Percentiles rank a stretch among this genome's conserved stretches.
Evolutionary conservation across 2,797 vertebrate species (phyloP).

Genomic region (Dicrostonyx torquatus): DNA sequence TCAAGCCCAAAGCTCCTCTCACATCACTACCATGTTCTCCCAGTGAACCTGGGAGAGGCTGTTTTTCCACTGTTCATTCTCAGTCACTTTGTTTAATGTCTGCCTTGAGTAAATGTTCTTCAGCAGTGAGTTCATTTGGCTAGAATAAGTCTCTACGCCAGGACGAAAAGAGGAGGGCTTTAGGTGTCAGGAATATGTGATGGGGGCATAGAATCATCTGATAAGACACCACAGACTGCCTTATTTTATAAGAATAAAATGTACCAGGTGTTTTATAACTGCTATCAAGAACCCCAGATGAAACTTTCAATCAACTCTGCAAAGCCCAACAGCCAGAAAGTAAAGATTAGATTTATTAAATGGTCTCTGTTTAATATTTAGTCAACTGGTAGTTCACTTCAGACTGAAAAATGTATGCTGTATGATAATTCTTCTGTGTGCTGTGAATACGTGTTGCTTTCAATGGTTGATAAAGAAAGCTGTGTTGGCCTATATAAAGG

Average conservation of each 20-base stretch:
- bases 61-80: background rate
- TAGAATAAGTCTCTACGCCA: background rate
- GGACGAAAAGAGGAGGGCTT: background rate
- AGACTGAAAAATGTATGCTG: background rate
- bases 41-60: background rate
- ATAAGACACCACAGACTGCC: background rate
- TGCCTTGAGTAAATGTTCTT: slow-evolving; percentile 19
- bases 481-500: too few relatives aligned
- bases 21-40: background rate
- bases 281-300: slow-evolving; percentile 3
- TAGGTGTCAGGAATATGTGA: background rate
- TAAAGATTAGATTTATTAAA: background rate
- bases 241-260: slow-evolving; percentile 35
- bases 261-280: background rate
- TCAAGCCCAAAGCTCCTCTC: background rate
- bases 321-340: background rate
- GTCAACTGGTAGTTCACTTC: background rate
- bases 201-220: background rate
- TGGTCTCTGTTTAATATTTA: slow-evolving; percentile 7
- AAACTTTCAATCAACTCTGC: background rate
- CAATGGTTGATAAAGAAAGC: too few relatives aligned
- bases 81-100: background rate
- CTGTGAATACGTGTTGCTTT: too few relatives aligned
- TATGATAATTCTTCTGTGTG: too few relatives aligned
- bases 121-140: background rate